phyloP scores from a whole-genome alignment of 2,888 invertebrate genomes.

The Hypomecis punctinalis region DNA sequence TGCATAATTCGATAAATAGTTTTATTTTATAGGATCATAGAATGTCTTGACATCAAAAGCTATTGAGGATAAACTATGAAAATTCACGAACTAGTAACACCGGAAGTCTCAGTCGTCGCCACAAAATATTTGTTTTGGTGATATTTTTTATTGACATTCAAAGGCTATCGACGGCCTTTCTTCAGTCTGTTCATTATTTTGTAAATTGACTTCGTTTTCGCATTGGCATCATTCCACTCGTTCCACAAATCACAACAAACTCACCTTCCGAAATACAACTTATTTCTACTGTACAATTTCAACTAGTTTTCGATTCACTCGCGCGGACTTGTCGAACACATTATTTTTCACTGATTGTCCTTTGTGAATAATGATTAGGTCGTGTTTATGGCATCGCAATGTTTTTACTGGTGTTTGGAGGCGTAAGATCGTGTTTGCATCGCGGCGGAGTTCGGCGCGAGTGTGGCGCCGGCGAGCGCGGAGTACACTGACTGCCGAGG shows the following conservation, averaged over 20 bases:
- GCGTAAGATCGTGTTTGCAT: conserved; percentile 32
- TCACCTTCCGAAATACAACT: conserved; percentile 55
- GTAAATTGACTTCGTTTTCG: conserved; percentile 47
- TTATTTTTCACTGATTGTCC: conserved; percentile 47
- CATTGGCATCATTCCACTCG: conserved; percentile 48
- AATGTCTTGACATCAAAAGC: no score
- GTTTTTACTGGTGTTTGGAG: conserved; percentile 49
- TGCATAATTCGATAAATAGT: no score
- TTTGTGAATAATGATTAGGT: conserved; percentile 51
- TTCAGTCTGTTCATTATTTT: conserved; percentile 45
- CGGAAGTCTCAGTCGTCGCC: not conserved
- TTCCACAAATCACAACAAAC: conserved; percentile 56
- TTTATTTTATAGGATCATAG: no score
- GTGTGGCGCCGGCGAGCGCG: conserved; percentile 28
- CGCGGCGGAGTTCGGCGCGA: conserved; percentile 18
- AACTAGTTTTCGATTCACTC: conserved; percentile 42
- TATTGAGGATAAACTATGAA: no score
- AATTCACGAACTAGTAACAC: no score
- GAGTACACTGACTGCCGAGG: conserved; percentile 28
- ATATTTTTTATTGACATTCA: conserved; percentile 10
- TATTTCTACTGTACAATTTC: conserved; percentile 41
- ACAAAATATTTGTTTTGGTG: not conserved
- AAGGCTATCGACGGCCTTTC: conserved; percentile 11
- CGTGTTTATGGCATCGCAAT: conserved; percentile 53
- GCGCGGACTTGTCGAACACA: conserved; percentile 36